phyloP scores from a whole-genome alignment of 1,140 invertebrate genomes.

The Drosophila sp. region DNA sequence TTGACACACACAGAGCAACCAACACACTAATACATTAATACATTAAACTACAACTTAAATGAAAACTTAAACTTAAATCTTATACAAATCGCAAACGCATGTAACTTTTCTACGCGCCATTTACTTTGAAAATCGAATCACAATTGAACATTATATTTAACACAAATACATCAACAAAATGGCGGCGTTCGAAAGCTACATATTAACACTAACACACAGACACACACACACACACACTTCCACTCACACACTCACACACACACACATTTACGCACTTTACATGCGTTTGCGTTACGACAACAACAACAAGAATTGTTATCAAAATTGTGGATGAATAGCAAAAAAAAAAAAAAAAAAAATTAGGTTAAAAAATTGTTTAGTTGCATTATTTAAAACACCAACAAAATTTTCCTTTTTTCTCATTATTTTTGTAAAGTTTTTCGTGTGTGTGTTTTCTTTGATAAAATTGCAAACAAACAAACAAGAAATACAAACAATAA shows the following conservation, averaged over 20 bases:
- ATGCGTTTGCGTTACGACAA: slow-evolving; percentile 67
- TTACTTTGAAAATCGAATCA: slow-evolving; percentile 45
- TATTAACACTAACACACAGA: slow-evolving; percentile 21
- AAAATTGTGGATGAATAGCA: slow-evolving; percentile 44
- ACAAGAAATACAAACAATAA: slow-evolving; percentile 35
- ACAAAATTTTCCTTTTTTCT: slow-evolving; percentile 42
- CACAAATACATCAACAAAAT: slow-evolving; percentile 43
- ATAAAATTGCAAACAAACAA: slow-evolving; percentile 55
- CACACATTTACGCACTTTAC: slow-evolving; percentile 45
- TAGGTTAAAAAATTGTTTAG: slow-evolving; percentile 50
- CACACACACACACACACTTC: slow-evolving; percentile 15
- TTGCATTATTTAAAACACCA: slow-evolving; percentile 49
- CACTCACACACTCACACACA: not conserved
- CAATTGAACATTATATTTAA: slow-evolving; percentile 28
- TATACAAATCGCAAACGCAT: slow-evolving; percentile 67
- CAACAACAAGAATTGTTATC: slow-evolving; percentile 43
- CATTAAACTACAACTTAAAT: slow-evolving; percentile 13
- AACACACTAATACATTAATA: slow-evolving; percentile 14
- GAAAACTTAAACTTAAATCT: slow-evolving; percentile 6
- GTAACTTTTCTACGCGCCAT: slow-evolving; percentile 78
- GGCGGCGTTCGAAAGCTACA: slow-evolving; percentile 68
- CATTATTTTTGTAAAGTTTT: slow-evolving; percentile 54
- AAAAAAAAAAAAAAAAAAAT: slow-evolving; percentile 36
- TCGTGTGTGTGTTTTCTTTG: slow-evolving; percentile 43
- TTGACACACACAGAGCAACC: slow-evolving; percentile 25